A percentile compares a stretch with the other conserved stretches of the same genome.
Evolutionary conservation across 1,140 invertebrate species (phyloP).

Genomic region (Nylanderia fulva): DNA sequence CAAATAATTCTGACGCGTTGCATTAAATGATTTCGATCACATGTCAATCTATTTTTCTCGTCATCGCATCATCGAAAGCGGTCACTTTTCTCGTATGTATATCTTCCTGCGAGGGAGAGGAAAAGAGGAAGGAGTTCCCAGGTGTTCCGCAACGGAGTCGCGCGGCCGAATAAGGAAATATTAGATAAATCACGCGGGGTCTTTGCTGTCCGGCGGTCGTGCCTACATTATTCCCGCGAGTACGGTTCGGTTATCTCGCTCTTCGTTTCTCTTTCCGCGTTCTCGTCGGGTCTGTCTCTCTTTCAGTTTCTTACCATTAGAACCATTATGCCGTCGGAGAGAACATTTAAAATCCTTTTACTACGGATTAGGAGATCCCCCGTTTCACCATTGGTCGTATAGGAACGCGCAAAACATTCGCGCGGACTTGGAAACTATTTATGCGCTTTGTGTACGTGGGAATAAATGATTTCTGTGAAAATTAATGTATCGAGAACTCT

Average conservation of each 20-base stretch:
- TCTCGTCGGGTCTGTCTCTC: neutral
- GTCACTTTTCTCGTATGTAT: conserved; percentile 73
- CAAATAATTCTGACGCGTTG: neutral
- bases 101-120: neutral
- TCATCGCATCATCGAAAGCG: conserved; percentile 71
- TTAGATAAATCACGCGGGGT: conserved; percentile 81
- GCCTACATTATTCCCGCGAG: conserved; percentile 74
- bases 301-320: conserved; percentile 18
- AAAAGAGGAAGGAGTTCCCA: conserved; percentile 70
- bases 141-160: conserved; percentile 73
- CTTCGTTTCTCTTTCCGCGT: conserved; percentile 41
- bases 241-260: conserved; percentile 56
- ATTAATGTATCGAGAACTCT: neutral
- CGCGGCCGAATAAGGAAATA: conserved; percentile 79
- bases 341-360: conserved; percentile 43
- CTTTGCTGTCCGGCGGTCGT: conserved; percentile 65
- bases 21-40: conserved; percentile 2
- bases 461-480: neutral
- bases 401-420: conserved; percentile 64
- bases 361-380: conserved; percentile 52
- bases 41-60: conserved; percentile 64
- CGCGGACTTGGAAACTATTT: conserved; percentile 34
- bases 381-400: conserved; percentile 4
- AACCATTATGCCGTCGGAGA: conserved; percentile 27
- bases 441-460: conserved; percentile 15